These are phyloP conservation scores for Sigmodon hispidus DNA, from an alignment of 2,113 vertebrate genomes.

Conservation along the genomic window DNA sequence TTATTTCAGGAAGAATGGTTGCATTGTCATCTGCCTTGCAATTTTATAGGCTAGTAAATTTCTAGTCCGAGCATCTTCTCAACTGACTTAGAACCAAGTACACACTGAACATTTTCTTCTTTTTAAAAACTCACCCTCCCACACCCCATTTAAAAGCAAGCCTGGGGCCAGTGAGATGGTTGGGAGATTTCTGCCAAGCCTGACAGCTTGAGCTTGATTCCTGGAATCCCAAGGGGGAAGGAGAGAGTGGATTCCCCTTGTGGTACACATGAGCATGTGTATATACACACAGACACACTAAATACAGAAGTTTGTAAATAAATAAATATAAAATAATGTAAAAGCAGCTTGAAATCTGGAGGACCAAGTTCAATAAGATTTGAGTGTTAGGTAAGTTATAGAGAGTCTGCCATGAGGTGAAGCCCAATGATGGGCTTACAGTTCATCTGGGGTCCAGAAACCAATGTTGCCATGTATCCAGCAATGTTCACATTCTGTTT, in stretches of 20 bases:
- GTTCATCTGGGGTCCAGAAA: neutral
- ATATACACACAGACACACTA: neutral
- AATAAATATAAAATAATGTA: neutral
- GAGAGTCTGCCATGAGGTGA: neutral
- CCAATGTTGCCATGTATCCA: neutral
- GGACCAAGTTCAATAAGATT: neutral
- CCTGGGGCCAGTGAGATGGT: neutral
- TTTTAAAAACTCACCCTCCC: neutral
- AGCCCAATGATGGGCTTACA: neutral
- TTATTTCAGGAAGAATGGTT: neutral
- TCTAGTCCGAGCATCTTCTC: neutral
- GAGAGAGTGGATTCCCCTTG: neutral
- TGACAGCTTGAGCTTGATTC: neutral
- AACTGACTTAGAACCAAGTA: neutral
- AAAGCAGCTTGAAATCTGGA: neutral
- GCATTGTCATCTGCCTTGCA: constrained; percentile 31
- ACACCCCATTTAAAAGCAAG: neutral
- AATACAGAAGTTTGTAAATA: neutral
- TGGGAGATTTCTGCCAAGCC: neutral
- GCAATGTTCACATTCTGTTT: neutral
- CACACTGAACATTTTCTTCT: neutral
- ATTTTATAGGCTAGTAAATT: neutral
- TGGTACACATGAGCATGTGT: neutral
- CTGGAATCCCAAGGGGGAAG: neutral
- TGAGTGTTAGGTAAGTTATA: neutral